Conservation (phyloP, 2,113 vertebrate species). For the Oryzias celebensis region DNA sequence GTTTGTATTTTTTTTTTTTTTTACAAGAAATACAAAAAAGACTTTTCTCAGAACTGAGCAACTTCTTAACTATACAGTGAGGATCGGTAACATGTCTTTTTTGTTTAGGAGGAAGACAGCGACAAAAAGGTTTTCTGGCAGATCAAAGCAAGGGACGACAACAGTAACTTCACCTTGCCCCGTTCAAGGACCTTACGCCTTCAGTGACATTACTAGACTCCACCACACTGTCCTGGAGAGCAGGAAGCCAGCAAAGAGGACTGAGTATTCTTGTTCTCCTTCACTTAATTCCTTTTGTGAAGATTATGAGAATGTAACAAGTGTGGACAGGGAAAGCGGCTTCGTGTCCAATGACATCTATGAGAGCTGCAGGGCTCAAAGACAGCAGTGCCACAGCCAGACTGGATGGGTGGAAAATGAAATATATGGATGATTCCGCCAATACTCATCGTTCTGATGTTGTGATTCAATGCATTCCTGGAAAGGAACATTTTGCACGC, state of each 20-base stretch:
- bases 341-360: slow-evolving; percentile 96
- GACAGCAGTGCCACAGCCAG: slow-evolving; percentile 67
- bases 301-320: slow-evolving; percentile 77
- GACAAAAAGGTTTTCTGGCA: slow-evolving; percentile 57
- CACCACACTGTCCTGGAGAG: slow-evolving; percentile 71
- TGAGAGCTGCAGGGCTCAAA: slow-evolving; percentile 77
- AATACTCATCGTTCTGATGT: slow-evolving; percentile 2
- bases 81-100: background rate
- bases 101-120: slow-evolving; percentile 77
- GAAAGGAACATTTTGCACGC: slow-evolving; percentile 3
- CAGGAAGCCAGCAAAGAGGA: slow-evolving; percentile 62
- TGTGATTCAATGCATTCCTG: background rate
- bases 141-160: slow-evolving; percentile 73
- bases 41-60: too few species aligned
- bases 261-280: slow-evolving; percentile 68
- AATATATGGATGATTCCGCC: slow-evolving; percentile 85
- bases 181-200: slow-evolving; percentile 81
- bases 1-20: too few species aligned
- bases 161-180: slow-evolving; percentile 43
- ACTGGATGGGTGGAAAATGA: slow-evolving; percentile 95
- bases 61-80: background rate
- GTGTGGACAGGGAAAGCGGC: slow-evolving; percentile 76
- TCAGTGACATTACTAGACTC: slow-evolving; percentile 77
- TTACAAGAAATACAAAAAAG: too few species aligned
- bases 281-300: slow-evolving; percentile 57